Evolutionary conservation across 2,113 vertebrate species (phyloP).

Genomic region (Strix aluco): DNA sequence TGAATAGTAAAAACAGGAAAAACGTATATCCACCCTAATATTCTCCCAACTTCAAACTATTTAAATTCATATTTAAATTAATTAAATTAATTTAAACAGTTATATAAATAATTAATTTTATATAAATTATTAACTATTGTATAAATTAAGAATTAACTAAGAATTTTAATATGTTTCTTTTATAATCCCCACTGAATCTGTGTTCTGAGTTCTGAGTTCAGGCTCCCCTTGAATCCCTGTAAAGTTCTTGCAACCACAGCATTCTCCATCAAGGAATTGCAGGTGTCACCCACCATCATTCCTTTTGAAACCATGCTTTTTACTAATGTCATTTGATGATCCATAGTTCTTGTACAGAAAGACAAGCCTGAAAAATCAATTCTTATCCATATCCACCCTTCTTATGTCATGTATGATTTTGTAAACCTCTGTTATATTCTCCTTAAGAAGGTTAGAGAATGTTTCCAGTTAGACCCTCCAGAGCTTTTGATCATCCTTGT

Average conservation of each 20-base stretch:
- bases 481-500: neutral
- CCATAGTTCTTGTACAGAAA: neutral
- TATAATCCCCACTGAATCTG: neutral
- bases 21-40: neutral
- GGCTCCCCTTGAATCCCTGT: neutral
- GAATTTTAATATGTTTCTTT: neutral
- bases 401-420: neutral
- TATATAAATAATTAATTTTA: neutral
- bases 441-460: neutral
- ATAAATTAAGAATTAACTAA: neutral
- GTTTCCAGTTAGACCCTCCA: neutral
- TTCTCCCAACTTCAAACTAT: neutral
- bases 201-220: neutral
- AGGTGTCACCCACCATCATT: neutral
- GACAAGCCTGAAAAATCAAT: neutral
- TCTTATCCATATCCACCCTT: neutral
- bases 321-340: conserved; percentile 8
- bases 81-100: neutral
- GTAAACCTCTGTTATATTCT: neutral
- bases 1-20: neutral
- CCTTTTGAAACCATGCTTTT: neutral
- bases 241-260: neutral
- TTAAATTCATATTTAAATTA: neutral
- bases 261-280: neutral
- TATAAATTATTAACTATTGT: neutral